Base-by-base conservation (phyloP, 2,888 invertebrate genomes). In the Ramazzottius varieornatus region DNA sequence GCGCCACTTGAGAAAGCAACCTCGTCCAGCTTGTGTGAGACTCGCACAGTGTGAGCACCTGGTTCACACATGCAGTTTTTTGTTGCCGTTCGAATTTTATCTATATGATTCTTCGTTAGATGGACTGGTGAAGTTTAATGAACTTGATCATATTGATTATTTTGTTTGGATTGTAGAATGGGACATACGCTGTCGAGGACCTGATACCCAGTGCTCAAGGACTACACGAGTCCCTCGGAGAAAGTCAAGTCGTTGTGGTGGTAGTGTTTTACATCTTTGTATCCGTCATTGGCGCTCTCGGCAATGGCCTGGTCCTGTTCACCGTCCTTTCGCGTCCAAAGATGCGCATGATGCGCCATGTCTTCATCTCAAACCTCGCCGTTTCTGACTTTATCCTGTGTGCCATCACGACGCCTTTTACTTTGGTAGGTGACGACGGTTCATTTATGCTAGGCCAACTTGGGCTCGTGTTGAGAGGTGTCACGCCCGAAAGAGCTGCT, bases 261-360 rank as follows among this genome's bases (percentile, higher is more conserved):
- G 54, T 54, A 13, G 20, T 54, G 20, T 8, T 8, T 4, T 54
- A 54, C 29, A 54, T 54, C 24, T 54, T 54, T 29, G 54, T 54
- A 24, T 13, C 54, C 4, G 29, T 54, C 4, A 54, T 54, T 54
- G 54, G 54, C 29, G 54, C 54, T 29, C 29, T 54, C n/a, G 54
- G 54, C 20, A 54, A 54, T 29, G 54, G n/a, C 8, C 54, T 54
- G 20, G 54, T 54, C n/a, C 54, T 54, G 20, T 54, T 54, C 29
- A 54, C 54, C 20, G 29, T 54, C 29, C 29, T 54, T n/a, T n/a
- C 54, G 4, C 54, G 54, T 4, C 54, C 54, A 29, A 54, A 84
- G 66, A 92, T 92, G 91, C 79, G 90, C 46, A 91, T 89, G 20
- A 87, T 89, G 0, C 77, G 91, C n/a, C 88, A 92, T 78, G 85